These are phyloP conservation scores for fruit fly (Drosophila melanogaster) DNA, from an alignment of 1,140 invertebrate genomes.

Conservation along the genomic window Release_6_plus_ISO1_MT NT_033779.5:13538001-13538500, in stretches of 20 bases:
- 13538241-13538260: no score
- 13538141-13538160: slow-evolving; percentile 60
- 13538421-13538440: slow-evolving; percentile 55
- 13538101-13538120: slow-evolving; percentile 57
- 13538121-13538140: slow-evolving; percentile 67
- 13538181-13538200: background rate
- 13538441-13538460: slow-evolving; percentile 52
- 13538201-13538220: background rate
- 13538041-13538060: slow-evolving; percentile 12
- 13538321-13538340: no score
- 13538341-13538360: background rate
- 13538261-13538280: background rate
- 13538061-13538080: slow-evolving; percentile 1
- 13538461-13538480: slow-evolving; percentile 79
- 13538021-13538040: slow-evolving; percentile 69
- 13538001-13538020: slow-evolving; percentile 65
- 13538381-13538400: background rate
- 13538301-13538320: no score
- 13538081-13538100: slow-evolving; percentile 70
- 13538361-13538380: slow-evolving; percentile 1
- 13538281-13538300: no score
- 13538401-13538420: slow-evolving; percentile 48
- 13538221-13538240: background rate
- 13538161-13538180: slow-evolving; percentile 24
- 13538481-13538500: slow-evolving; percentile 33